These are phyloP conservation scores for Caiman crocodilus DNA, from an alignment of 2,797 vertebrate genomes.

Conservation along the genomic window DNA sequence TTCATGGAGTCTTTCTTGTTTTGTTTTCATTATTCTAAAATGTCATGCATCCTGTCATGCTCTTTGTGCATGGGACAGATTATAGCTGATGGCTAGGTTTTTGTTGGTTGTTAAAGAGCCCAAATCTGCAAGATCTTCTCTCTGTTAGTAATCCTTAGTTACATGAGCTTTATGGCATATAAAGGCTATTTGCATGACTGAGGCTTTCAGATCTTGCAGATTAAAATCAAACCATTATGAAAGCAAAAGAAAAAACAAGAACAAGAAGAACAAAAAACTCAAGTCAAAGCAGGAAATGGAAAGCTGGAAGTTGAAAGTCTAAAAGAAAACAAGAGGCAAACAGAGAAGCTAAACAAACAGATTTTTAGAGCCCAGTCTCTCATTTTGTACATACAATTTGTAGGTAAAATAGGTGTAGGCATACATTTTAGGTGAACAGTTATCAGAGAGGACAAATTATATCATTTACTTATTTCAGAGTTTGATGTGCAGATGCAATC, in stretches of 20 bases:
- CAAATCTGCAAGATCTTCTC: background rate
- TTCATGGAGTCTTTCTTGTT: background rate
- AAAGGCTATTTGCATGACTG: background rate
- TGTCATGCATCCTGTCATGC: background rate
- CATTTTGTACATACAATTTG: background rate
- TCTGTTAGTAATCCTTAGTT: background rate
- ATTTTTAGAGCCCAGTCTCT: background rate
- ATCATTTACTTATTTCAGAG: background rate
- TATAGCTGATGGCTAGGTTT: background rate
- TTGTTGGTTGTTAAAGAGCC: constrained; percentile 11
- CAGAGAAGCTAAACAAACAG: background rate
- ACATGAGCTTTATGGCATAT: background rate
- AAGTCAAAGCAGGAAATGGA: background rate
- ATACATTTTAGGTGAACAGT: background rate
- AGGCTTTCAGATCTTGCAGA: background rate
- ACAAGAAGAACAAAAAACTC: background rate
- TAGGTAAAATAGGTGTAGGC: background rate
- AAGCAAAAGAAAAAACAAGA: background rate
- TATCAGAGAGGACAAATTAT: background rate
- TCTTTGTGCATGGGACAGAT: background rate
- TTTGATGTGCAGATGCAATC: background rate
- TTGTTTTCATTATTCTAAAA: constrained; percentile 15
- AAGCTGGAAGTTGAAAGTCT: background rate
- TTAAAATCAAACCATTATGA: background rate
- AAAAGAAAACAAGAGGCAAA: background rate